Percentiles rank a stretch among this genome's conserved stretches.
These are phyloP conservation scores for Battus philenor DNA, from an alignment of 1,140 invertebrate species.

Conservation along the genomic window DNA sequence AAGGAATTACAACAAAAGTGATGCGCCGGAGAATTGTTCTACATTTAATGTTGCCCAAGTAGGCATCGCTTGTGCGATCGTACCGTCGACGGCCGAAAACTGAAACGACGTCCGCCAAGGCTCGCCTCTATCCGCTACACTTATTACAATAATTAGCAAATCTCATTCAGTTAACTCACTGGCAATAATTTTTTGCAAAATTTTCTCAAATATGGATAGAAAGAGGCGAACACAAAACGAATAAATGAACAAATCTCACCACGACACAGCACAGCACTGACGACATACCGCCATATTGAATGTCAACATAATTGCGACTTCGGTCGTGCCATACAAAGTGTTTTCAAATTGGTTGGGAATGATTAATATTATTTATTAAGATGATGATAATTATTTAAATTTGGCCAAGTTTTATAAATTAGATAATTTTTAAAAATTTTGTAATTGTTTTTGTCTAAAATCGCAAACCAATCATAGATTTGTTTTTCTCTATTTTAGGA, in stretches of 20 bases:
- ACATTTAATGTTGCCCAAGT: slow-evolving; percentile 66
- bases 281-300: slow-evolving; percentile 95
- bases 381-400: slow-evolving; percentile 24
- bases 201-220: slow-evolving; percentile 28
- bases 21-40: slow-evolving; percentile 38
- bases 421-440: slow-evolving; percentile 45
- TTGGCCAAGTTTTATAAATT: slow-evolving; percentile 23
- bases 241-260: slow-evolving; percentile 77
- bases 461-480: slow-evolving; percentile 52
- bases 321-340: slow-evolving; percentile 48
- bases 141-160: slow-evolving; percentile 25
- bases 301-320: slow-evolving; percentile 69
- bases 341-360: slow-evolving; percentile 31
- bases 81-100: slow-evolving; percentile 53
- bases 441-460: slow-evolving; percentile 62
- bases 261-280: slow-evolving; percentile 95
- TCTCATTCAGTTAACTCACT: slow-evolving; percentile 16
- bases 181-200: slow-evolving; percentile 15
- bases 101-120: slow-evolving; percentile 42
- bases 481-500: slow-evolving; percentile 53
- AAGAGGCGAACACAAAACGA: slow-evolving; percentile 44
- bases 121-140: slow-evolving; percentile 21
- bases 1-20: slow-evolving; percentile 35
- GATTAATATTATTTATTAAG: slow-evolving; percentile 15
- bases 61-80: slow-evolving; percentile 51